Evolutionary conservation across 2,888 invertebrate species (phyloP).

Genomic region (Drosophila fungiperda): DNA sequence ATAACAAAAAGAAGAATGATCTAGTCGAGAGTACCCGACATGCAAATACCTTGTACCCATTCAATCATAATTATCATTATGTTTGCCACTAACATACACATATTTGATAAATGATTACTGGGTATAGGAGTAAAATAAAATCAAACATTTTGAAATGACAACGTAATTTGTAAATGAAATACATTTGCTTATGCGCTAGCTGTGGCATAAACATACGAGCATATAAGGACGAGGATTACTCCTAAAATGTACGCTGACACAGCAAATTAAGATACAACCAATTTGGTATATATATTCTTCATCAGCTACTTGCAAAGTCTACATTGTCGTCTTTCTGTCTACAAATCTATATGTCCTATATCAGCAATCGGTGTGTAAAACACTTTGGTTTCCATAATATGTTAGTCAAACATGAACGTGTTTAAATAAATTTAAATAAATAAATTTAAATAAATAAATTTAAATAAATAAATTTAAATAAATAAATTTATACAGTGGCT

Average conservation of each 20-base stretch:
- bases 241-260: neutral
- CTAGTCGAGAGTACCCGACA: neutral
- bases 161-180: neutral
- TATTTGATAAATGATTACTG: neutral
- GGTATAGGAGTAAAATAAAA: neutral
- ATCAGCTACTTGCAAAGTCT: neutral
- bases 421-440: neutral
- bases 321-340: neutral
- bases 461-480: no score
- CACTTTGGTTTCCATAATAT: neutral
- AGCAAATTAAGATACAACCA: neutral
- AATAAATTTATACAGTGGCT: neutral
- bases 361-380: neutral
- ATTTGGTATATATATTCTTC: neutral
- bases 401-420: neutral
- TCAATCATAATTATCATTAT: neutral
- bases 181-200: neutral
- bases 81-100: neutral
- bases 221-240: neutral
- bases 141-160: neutral
- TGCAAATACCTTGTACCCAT: neutral
- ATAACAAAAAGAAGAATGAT: constrained; percentile 3
- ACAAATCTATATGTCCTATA: neutral
- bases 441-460: no score
- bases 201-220: neutral